These are phyloP conservation scores for Athetis lepigone DNA, from an alignment of 2,888 invertebrate genomes.

Conservation along the genomic window DNA sequence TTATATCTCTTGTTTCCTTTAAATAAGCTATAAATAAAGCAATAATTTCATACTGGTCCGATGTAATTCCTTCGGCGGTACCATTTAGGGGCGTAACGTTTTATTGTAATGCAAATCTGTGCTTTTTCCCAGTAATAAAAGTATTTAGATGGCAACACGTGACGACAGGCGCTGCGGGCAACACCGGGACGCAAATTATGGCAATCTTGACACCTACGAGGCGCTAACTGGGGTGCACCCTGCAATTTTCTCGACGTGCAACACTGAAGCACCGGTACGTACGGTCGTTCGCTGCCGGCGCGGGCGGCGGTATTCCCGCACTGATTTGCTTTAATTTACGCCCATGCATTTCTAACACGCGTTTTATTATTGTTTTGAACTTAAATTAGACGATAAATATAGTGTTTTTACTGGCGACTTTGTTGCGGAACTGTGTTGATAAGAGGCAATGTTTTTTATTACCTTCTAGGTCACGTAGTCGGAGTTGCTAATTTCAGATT, in stretches of 20 bases:
- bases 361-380: constrained; percentile 47
- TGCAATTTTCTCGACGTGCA: constrained; percentile 86
- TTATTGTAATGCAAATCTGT: constrained; percentile 81
- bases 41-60: constrained; percentile 51
- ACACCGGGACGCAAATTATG: constrained; percentile 87
- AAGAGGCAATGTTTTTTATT: constrained; percentile 6
- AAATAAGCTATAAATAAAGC: constrained; percentile 52
- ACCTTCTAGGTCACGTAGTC: neutral
- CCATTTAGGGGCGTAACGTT: constrained; percentile 74
- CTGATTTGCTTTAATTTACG: constrained; percentile 78
- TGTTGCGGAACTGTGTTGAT: constrained; percentile 9
- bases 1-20: constrained; percentile 21
- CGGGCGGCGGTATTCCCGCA: constrained; percentile 63
- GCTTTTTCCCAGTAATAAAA: constrained; percentile 80
- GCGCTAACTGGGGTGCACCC: constrained; percentile 88
- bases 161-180: constrained; percentile 88
- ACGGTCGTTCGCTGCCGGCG: constrained; percentile 56
- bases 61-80: constrained; percentile 59
- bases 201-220: constrained; percentile 90
- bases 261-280: constrained; percentile 46
- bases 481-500: neutral
- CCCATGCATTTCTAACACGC: constrained; percentile 61
- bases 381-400: constrained; percentile 42
- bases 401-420: constrained; percentile 19
- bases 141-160: constrained; percentile 87